A percentile compares a stretch with the other conserved stretches of the same genome.
These are phyloP conservation scores for Acholoe squamosa DNA, from an alignment of 2,888 invertebrate species.

Conservation along the genomic window DNA sequence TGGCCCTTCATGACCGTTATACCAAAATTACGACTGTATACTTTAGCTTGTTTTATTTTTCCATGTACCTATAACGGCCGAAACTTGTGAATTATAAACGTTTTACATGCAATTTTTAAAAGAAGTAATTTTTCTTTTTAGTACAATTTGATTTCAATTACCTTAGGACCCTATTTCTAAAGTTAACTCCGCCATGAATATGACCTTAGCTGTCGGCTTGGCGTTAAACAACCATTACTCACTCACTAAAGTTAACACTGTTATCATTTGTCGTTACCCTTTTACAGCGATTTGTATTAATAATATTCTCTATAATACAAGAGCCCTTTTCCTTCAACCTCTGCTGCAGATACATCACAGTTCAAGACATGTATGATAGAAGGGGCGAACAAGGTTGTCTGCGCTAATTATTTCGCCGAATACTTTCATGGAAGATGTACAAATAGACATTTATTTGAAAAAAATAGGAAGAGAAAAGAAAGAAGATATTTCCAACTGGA, in stretches of 20 bases:
- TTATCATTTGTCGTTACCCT: slow-evolving; percentile 17
- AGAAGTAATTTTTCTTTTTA: neutral
- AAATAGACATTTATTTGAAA: neutral
- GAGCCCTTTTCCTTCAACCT: neutral
- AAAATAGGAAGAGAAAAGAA: too few species aligned
- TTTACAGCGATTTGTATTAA: slow-evolving; percentile 2
- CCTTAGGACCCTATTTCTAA: too few species aligned
- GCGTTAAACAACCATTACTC: too few species aligned
- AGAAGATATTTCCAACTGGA: neutral
- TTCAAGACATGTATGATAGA: slow-evolving; percentile 35
- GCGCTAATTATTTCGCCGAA: neutral
- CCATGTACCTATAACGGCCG: too few species aligned
- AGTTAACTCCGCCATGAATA: too few species aligned
- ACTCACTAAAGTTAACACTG: neutral
- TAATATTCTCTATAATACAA: slow-evolving; percentile 14
- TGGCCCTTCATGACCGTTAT: too few species aligned
- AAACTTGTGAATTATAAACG: too few species aligned
- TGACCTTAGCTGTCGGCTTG: too few species aligned
- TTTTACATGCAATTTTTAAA: too few species aligned
- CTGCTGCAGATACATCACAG: slow-evolving; percentile 61
- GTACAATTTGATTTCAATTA: too few species aligned
- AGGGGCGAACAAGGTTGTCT: neutral
- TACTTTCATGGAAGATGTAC: slow-evolving; percentile 9
- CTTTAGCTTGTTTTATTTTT: too few species aligned
- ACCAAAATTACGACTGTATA: too few species aligned